Evolutionary conservation across 2,888 invertebrate species (phyloP).

Genomic region (Galerucella calmariensis): DNA sequence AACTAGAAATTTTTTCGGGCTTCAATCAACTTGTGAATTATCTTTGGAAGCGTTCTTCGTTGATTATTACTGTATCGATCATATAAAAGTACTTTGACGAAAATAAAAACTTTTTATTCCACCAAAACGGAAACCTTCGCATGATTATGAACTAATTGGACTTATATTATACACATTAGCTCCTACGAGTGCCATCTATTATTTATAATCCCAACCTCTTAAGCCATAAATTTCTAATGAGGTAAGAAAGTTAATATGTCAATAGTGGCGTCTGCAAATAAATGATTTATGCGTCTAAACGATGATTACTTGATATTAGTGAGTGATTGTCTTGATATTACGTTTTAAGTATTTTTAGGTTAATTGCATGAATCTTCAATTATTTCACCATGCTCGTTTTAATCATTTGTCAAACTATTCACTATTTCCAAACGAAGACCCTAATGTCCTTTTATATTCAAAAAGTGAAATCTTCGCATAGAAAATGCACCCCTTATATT

Average conservation of each 20-base stretch:
- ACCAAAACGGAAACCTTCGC: neutral
- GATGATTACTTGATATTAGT: slow-evolving; percentile 62
- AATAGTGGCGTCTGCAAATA: slow-evolving; percentile 57
- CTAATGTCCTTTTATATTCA: too few relatives aligned
- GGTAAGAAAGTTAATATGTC: slow-evolving; percentile 57
- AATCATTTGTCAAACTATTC: too few relatives aligned
- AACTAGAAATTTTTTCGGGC: too few relatives aligned
- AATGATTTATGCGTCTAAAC: slow-evolving; percentile 62
- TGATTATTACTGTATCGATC: neutral
- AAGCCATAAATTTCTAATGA: slow-evolving; percentile 39
- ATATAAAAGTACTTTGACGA: neutral
- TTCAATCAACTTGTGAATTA: too few relatives aligned
- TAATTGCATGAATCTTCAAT: neutral
- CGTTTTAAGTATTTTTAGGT: neutral
- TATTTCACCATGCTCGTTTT: too few relatives aligned
- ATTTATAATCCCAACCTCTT: slow-evolving; percentile 38
- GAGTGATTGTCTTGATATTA: neutral
- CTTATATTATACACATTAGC: slow-evolving; percentile 38
- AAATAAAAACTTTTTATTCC: neutral
- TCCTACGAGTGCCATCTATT: slow-evolving; percentile 25
- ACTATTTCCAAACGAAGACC: too few relatives aligned
- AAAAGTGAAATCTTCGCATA: neutral
- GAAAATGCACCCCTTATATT: slow-evolving; percentile 4
- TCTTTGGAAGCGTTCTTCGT: too few relatives aligned
- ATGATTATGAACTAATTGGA: slow-evolving; percentile 30